phyloP scores from a whole-genome alignment of 2,113 vertebrate genomes.

The Phaethornis superciliosus region DNA sequence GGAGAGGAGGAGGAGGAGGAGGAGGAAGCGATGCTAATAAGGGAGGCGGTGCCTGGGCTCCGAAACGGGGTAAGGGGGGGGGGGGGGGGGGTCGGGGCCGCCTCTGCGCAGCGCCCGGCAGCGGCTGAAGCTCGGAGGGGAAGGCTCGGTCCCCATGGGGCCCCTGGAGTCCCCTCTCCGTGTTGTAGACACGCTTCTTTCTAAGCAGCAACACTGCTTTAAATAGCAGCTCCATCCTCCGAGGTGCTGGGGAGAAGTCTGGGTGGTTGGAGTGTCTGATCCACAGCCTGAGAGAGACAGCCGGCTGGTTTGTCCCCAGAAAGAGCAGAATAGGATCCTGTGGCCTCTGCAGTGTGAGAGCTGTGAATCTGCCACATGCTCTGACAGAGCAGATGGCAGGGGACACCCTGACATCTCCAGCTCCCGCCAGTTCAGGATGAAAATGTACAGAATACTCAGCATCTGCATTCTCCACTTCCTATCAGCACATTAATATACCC shows the following conservation, averaged over 20 bases:
- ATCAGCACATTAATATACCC: background rate
- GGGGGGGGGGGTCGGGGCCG: background rate
- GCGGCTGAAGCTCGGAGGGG: background rate
- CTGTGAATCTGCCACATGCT: background rate
- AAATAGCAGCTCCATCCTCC: background rate
- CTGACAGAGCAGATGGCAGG: conserved; percentile 21
- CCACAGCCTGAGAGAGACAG: background rate
- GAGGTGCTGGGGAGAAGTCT: background rate
- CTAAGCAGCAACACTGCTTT: background rate
- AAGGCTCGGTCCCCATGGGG: rapidly evolving
- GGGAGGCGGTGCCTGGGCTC: background rate
- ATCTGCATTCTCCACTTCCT: background rate
- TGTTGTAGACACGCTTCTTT: rapidly evolving
- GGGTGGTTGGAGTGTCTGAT: background rate
- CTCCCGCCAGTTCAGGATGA: background rate
- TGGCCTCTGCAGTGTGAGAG: background rate
- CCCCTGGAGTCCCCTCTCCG: background rate
- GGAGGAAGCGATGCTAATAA: conserved; percentile 10
- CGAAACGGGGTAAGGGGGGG: too few species aligned
- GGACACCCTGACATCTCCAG: conserved; percentile 5
- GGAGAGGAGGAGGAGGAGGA: background rate
- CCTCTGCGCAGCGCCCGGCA: background rate
- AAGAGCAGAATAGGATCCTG: background rate
- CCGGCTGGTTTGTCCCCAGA: background rate
- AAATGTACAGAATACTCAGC: background rate